These are phyloP conservation scores for Lepidochitona cinerea DNA, from an alignment of 2,888 invertebrate genomes.

Conservation along the genomic window DNA sequence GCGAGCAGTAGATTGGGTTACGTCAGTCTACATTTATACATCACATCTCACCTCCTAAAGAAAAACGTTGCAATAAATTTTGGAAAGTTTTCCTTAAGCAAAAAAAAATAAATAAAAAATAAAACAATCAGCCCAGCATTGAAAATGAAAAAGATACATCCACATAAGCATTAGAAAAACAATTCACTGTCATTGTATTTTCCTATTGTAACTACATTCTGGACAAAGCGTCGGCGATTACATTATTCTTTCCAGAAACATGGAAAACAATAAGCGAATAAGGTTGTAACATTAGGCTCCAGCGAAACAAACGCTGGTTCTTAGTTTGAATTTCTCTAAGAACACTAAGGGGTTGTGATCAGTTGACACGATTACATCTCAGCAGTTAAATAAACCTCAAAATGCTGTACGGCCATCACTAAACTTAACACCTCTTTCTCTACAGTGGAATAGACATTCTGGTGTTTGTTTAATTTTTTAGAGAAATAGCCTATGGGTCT, in stretches of 20 bases:
- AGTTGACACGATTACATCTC: slow-evolving; percentile 20
- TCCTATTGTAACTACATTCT: too few species aligned
- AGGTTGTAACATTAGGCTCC: not conserved
- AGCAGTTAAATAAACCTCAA: not conserved
- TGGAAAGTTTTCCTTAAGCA: too few species aligned
- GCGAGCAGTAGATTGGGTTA: too few species aligned
- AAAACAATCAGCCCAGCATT: too few species aligned
- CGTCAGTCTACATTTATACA: too few species aligned
- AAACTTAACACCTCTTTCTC: not conserved
- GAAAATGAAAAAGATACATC: too few species aligned
- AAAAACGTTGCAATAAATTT: too few species aligned
- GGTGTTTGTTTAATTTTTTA: not conserved
- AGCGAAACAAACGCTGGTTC: not conserved
- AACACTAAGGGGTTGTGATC: slow-evolving; percentile 23
- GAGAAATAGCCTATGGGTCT: not conserved
- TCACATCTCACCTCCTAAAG: too few species aligned
- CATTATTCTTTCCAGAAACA: not conserved
- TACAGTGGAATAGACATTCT: not conserved
- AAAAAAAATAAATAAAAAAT: too few species aligned
- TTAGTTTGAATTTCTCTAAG: not conserved
- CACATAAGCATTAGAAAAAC: too few species aligned
- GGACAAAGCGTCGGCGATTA: not conserved
- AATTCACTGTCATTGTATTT: too few species aligned
- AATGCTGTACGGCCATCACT: not conserved
- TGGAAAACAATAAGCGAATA: slow-evolving; percentile 12